phyloP scores from a whole-genome alignment of 2,797 vertebrate species.

The Pseudomugil gertrudae region DNA sequence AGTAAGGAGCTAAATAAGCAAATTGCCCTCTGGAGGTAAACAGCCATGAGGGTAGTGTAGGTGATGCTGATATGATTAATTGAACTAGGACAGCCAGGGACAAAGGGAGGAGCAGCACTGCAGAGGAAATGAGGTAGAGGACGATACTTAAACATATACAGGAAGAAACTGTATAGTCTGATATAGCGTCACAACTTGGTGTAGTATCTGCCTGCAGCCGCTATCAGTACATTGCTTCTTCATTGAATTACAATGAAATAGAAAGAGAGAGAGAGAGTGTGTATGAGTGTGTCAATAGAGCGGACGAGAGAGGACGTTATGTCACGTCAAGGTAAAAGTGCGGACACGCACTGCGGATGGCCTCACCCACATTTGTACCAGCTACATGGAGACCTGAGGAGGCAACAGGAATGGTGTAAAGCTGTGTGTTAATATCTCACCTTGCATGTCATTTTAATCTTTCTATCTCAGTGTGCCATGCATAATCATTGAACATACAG shows the following conservation, averaged over 20 bases:
- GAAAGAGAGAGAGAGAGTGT: constrained; percentile 32
- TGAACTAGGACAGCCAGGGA: constrained; percentile 80
- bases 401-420: constrained; percentile 34
- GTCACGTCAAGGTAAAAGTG: constrained; percentile 75
- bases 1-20: constrained; percentile 72
- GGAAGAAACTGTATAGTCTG: constrained; percentile 56
- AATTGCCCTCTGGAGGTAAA: constrained; percentile 79
- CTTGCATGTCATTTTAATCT: constrained; percentile 69
- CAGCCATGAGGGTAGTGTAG: constrained; percentile 52
- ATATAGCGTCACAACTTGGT: constrained; percentile 60
- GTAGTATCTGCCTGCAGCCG: constrained; percentile 61
- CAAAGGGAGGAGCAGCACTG: constrained; percentile 66
- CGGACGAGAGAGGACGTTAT: constrained; percentile 67
- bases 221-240: constrained; percentile 64
- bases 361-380: constrained; percentile 70
- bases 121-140: constrained; percentile 71
- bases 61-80: constrained; percentile 80
- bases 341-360: constrained; percentile 71
- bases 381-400: constrained; percentile 46
- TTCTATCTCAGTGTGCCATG: constrained; percentile 58
- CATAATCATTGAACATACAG: constrained; percentile 58
- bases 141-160: constrained; percentile 66
- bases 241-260: constrained; percentile 71
- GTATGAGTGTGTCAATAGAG: constrained; percentile 47
- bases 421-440: constrained; percentile 60